Conservation (phyloP, 1,140 invertebrate genomes). For the Drosophila tsacasi region DNA sequence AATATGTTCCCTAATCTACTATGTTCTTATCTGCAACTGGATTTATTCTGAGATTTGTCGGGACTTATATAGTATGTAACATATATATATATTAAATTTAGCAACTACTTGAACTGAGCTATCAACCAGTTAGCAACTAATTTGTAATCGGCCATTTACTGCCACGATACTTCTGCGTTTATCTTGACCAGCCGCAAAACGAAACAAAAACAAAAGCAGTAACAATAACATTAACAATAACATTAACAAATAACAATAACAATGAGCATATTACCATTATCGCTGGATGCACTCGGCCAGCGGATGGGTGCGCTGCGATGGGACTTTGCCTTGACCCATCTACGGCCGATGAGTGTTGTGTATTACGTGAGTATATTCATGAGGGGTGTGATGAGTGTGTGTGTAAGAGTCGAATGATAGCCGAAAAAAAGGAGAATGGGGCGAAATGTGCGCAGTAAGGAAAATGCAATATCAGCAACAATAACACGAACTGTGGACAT, state of each 20-base stretch:
- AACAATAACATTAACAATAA: background rate
- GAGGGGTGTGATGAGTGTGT: constrained; percentile 1
- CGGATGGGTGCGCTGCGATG: background rate
- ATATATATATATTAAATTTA: background rate
- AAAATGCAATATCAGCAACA: constrained; percentile 49
- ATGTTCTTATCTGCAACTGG: background rate
- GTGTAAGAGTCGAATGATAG: constrained; percentile 11
- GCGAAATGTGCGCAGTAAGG: constrained; percentile 35
- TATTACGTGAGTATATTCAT: constrained; percentile 1
- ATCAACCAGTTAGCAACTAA: constrained; percentile 22
- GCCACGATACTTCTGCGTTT: constrained; percentile 2
- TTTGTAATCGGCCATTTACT: constrained; percentile 20
- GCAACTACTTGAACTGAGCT: background rate
- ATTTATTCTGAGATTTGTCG: background rate
- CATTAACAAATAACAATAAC: background rate
- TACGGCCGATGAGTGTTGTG: background rate
- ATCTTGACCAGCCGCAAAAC: constrained; percentile 17
- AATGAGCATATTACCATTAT: constrained; percentile 12
- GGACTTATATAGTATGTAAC: too few relatives aligned
- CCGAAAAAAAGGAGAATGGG: constrained; percentile 32
- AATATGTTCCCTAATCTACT: background rate
- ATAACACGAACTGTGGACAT: constrained; percentile 12
- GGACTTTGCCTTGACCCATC: constrained; percentile 43
- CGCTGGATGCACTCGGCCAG: constrained; percentile 27
- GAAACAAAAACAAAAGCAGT: background rate